Conservation (phyloP, 2,113 vertebrate species). For the Oplegnathus fasciatus region DNA sequence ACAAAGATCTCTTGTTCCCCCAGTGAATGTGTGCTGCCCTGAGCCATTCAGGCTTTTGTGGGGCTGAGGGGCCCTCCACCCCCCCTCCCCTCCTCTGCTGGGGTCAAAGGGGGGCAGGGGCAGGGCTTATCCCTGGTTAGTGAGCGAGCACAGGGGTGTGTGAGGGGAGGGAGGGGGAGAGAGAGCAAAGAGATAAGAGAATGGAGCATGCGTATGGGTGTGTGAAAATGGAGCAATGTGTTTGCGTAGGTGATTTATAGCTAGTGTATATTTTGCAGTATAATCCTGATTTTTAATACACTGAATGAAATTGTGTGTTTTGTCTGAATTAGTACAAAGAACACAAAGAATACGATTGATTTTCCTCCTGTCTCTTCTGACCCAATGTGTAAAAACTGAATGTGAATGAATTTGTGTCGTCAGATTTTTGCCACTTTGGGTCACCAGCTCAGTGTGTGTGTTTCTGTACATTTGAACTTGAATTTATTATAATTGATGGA, state of each 20-base stretch:
- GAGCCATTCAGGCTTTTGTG: slow-evolving; percentile 85
- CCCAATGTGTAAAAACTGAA: slow-evolving; percentile 14
- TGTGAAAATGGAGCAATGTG: slow-evolving; percentile 56
- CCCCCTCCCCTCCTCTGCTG: slow-evolving; percentile 64
- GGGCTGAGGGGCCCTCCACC: slow-evolving; percentile 76
- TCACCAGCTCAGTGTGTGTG: slow-evolving; percentile 9
- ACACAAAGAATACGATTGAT: neutral
- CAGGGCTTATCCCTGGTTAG: slow-evolving; percentile 80
- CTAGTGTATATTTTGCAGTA: neutral
- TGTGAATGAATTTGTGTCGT: slow-evolving; percentile 28
- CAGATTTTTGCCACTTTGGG: slow-evolving; percentile 41
- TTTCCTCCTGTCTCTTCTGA: neutral
- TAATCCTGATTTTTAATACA: slow-evolving; percentile 12
- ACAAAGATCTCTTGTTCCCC: slow-evolving; percentile 87
- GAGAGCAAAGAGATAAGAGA: slow-evolving; percentile 62
- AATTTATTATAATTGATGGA: neutral
- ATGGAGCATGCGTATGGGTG: slow-evolving; percentile 44
- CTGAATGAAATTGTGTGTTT: neutral
- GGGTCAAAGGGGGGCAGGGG: slow-evolving; percentile 85
- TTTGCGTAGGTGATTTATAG: slow-evolving; percentile 34
- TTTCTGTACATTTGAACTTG: neutral
- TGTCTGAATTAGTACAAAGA: neutral
- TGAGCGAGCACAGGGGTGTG: slow-evolving; percentile 61
- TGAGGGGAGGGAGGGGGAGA: slow-evolving; percentile 20
- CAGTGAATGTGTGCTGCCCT: slow-evolving; percentile 84